A percentile compares a stretch with the other conserved stretches of the same genome.
These are phyloP conservation scores for Acleris sparsana DNA, from an alignment of 2,888 invertebrate species.

Conservation along the genomic window DNA sequence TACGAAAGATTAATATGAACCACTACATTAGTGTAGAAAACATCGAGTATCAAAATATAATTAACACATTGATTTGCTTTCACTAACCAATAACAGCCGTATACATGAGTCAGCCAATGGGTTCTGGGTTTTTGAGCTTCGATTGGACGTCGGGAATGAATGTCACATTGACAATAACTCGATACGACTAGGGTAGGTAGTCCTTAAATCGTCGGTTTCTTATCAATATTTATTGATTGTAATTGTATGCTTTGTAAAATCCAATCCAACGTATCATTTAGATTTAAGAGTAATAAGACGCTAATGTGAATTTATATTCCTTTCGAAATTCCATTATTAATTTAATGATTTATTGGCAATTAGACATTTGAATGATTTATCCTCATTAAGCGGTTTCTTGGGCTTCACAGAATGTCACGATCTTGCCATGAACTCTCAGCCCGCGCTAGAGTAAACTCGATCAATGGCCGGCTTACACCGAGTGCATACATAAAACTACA, in stretches of 20 bases:
- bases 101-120: slow-evolving; percentile 82
- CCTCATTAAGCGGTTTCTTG: slow-evolving; percentile 3
- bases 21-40: slow-evolving; percentile 80
- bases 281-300: too few species aligned
- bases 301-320: too few species aligned
- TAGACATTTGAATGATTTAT: slow-evolving; percentile 2
- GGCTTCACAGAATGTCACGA: slow-evolving; percentile 17
- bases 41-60: slow-evolving; percentile 83
- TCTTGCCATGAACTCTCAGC: not conserved
- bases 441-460: slow-evolving; percentile 23
- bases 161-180: slow-evolving; percentile 47
- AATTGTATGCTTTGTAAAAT: not conserved
- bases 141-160: slow-evolving; percentile 65
- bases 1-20: slow-evolving; percentile 71
- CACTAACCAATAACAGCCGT: slow-evolving; percentile 84
- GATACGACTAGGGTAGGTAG: slow-evolving; percentile 21
- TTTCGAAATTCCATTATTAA: too few species aligned
- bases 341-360: slow-evolving; percentile 2
- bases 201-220: slow-evolving; percentile 5
- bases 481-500: slow-evolving; percentile 53
- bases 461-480: slow-evolving; percentile 42
- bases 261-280: too few species aligned
- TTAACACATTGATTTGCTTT: slow-evolving; percentile 79
- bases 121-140: slow-evolving; percentile 73
- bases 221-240: not conserved